These are phyloP conservation scores for Nannospalax galili DNA, from an alignment of 2,113 vertebrate genomes.

Conservation along the genomic window DNA sequence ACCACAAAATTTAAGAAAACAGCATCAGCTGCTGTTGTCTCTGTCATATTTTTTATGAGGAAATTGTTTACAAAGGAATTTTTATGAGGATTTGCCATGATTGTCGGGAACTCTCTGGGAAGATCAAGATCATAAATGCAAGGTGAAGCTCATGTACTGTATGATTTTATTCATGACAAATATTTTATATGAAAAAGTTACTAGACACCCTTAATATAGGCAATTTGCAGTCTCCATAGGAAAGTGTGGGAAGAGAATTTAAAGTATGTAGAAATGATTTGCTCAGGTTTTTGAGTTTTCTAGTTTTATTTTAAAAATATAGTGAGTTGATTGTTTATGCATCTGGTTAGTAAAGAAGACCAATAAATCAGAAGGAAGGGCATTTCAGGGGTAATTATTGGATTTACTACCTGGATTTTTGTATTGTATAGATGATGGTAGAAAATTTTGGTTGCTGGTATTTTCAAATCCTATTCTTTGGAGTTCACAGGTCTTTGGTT, in stretches of 20 bases:
- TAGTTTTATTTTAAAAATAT: not conserved
- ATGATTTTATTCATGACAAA: slow-evolving; percentile 15
- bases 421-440: not conserved
- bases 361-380: not conserved
- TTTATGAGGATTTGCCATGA: not conserved
- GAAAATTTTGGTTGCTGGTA: not conserved
- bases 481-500: not conserved
- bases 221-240: not conserved
- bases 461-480: not conserved
- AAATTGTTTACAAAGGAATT: not conserved
- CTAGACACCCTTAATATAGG: not conserved
- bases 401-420: not conserved
- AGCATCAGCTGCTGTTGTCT: not conserved
- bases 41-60: not conserved
- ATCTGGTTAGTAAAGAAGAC: not conserved
- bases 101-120: not conserved
- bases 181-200: not conserved
- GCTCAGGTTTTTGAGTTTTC: slow-evolving; percentile 35
- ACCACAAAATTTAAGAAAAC: not conserved
- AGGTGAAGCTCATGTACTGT: not conserved
- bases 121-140: not conserved
- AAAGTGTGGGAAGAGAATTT: not conserved
- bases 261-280: slow-evolving; percentile 24
- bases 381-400: not conserved
- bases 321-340: not conserved